phyloP scores from a whole-genome alignment of 2,797 vertebrate genomes.

The Intellagama lesueurii region DNA sequence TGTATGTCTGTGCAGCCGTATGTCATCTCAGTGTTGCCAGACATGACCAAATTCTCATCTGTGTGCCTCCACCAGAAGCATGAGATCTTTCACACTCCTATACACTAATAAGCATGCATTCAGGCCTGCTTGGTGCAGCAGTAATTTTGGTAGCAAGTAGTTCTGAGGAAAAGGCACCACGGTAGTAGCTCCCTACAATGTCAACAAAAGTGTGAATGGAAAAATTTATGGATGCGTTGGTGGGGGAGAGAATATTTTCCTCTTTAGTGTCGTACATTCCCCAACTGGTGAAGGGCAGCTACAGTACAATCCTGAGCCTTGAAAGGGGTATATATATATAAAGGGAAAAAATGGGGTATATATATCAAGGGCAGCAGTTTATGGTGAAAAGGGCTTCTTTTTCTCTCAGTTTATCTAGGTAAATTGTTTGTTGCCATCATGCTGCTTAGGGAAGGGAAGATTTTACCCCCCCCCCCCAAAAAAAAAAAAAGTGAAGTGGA shows the following conservation, averaged over 20 bases:
- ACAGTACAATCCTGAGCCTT: no score
- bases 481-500: not conserved
- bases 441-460: not conserved
- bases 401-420: not conserved
- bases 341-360: no score
- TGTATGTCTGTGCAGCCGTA: conserved; percentile 9
- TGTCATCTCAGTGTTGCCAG: conserved; percentile 24
- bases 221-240: not conserved
- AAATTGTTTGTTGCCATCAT: not conserved
- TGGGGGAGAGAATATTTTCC: not conserved
- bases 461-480: not conserved
- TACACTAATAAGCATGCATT: not conserved
- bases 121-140: not conserved
- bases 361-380: not conserved
- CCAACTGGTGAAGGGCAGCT: not conserved
- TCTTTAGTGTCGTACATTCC: not conserved
- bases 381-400: not conserved
- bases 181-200: not conserved
- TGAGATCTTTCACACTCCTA: not conserved
- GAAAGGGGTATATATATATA: not conserved
- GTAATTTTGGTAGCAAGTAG: not conserved
- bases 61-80: not conserved
- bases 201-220: not conserved
- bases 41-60: conserved; percentile 14
- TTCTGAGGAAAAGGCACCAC: not conserved